These are phyloP conservation scores for Terrapene triunguis DNA, from an alignment of 2,113 vertebrate species.

Conservation along the genomic window DNA sequence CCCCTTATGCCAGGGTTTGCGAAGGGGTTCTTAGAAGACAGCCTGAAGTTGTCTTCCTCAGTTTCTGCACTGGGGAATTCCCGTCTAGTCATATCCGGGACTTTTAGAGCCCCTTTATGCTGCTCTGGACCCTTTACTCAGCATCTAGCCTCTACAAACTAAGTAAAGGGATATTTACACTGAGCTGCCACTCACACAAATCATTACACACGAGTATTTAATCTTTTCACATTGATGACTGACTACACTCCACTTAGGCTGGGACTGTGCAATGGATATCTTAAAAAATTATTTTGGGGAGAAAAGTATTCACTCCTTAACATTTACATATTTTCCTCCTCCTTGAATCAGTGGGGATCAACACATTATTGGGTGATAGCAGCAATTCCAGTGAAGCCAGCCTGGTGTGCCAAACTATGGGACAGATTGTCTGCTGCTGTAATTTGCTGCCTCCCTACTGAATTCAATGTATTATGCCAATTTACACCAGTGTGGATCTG, in stretches of 20 bases:
- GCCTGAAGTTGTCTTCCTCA: background rate
- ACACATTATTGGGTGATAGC: background rate
- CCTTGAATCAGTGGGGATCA: background rate
- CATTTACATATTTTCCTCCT: background rate
- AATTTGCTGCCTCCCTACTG: conserved; percentile 6
- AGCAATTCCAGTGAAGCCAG: conserved; percentile 16
- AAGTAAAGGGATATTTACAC: no score
- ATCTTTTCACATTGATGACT: background rate
- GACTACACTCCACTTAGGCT: background rate
- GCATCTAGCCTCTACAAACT: background rate
- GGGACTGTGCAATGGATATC: background rate
- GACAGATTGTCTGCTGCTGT: background rate
- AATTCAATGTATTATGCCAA: accelerated
- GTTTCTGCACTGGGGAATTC: background rate
- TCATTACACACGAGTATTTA: no score
- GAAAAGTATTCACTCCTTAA: background rate
- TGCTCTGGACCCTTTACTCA: background rate
- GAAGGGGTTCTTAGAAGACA: background rate
- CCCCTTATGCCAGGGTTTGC: background rate
- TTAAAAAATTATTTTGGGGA: background rate
- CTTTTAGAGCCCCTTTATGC: accelerated
- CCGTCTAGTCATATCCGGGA: background rate
- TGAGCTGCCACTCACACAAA: no score
- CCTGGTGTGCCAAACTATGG: background rate
- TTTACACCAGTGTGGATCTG: conserved; percentile 3